Evolutionary conservation across 2,888 invertebrate species (phyloP), one percentile per base, ranked within the genome.

Genomic region (Drosophila peninsularis): DNA sequence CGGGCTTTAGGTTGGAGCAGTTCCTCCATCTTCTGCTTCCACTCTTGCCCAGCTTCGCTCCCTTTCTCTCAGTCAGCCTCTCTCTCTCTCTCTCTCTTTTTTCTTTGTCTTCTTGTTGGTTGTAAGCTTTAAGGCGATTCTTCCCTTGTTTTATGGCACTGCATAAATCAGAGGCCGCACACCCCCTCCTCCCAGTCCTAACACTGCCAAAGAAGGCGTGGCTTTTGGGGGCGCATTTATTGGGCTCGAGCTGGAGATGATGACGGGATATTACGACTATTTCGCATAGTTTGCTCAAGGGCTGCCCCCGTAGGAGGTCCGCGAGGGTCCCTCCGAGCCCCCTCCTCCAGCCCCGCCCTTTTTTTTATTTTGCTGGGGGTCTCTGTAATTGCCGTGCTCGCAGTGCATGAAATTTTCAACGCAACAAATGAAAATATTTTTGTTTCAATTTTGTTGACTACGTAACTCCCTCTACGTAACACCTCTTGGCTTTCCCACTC

Each of bases 401-500:
- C 49, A 62, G 68, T 74, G 42, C 86, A 88, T 84, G 72, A 85
- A 84, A 88, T 74, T 84, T 84, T 85, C 75, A 84, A 72, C 79
- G 82, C 84, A 72, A 84, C 83, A 82, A 82, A 82, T 86, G 83
- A 82, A 82, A 82, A 78, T 63, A 45, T 67, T 83, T 62, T 57
- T 65, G 58, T 50, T 52, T 63, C 50, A 44, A 14, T 21, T 60
- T 63, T 50, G 39, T 45, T 71, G 39, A 36, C 42, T 62, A 17
- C 36, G 50, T 37, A 37, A 30, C 37, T 19, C 36, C 56, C 42
- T 17, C 55, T 17, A 45, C 45, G 45, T 45, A 30, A 47, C 47
- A 47, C 47, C 47, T 47, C 47, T 47, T 47, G 47, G 30, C 47
- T 47, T 32, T 30, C 13, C 47, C 30, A 19, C 47, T 32, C 30